Base-by-base conservation (phyloP, 1,140 invertebrate genomes). In the Gryllus bimaculatus region DNA sequence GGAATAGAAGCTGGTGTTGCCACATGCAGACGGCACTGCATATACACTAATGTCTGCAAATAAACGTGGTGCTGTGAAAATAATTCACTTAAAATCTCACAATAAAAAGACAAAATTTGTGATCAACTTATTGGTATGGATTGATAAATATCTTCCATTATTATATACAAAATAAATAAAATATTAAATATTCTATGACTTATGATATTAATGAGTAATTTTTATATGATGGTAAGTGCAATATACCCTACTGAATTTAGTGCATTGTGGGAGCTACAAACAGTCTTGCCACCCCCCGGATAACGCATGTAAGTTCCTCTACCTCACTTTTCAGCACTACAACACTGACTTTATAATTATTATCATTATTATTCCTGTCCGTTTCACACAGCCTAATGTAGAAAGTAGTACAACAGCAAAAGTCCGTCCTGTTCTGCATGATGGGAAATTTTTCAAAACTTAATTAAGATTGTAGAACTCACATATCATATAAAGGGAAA, bases 101-200 rank as follows among this genome's bases (percentile, higher is more conserved):
- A 66, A 66, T 66, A 66, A 66, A 66, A 66, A 66, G 54, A 66
- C 54, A 66, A 66, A 10, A 66, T 66, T 66, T 66, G 54, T 66
- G 54, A 66, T 66, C 54, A 66, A 66, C 54, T 66, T 66, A 66
- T 66, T 66, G 54, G 54, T 66, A 66, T 66, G 54, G 54, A 66
- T 66, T 66, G 54, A 66, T 66, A 66, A 66, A 66, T 66, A 66
- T 66, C 54, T 66, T 66, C 54, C 54, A 66, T 66, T 66, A 66
- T 66, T 66, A 66, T 66, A 66, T 66, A 66, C 54, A 66, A 66
- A 66, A 66, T 66, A 66, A 66, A 66, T 66, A 66, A 66, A 66
- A 66, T 66, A 66, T 66, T 66, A 66, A 66, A 66, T 66, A 66
- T 66, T 66, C 54, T 66, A 66, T 66, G 54, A 66, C 54, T 66